Conservation (phyloP, 2,888 invertebrate genomes). For the Incurvaria masculella region DNA sequence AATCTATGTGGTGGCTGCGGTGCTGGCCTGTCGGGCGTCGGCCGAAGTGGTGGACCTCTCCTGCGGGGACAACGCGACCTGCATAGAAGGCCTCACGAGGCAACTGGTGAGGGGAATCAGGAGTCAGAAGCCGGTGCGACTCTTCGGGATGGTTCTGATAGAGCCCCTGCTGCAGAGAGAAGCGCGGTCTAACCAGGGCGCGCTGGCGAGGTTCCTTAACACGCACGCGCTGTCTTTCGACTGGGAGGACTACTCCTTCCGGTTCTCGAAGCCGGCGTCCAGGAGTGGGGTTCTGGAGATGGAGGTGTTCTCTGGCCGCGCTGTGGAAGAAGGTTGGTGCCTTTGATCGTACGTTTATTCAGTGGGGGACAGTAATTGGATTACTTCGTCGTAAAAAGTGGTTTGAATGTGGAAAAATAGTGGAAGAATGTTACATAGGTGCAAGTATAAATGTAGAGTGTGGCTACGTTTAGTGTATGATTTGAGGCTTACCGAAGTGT, state of each 20-base stretch:
- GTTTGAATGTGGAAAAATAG: too few species aligned
- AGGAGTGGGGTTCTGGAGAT: slow-evolving; percentile 47
- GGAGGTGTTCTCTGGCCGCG: slow-evolving; percentile 43
- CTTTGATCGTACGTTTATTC: neutral
- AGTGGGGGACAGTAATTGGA: too few species aligned
- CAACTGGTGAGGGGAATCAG: slow-evolving; percentile 50
- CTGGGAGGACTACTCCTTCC: slow-evolving; percentile 51
- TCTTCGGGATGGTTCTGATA: slow-evolving; percentile 54
- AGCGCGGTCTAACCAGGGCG: slow-evolving; percentile 35
- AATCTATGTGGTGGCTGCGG: slow-evolving; percentile 32
- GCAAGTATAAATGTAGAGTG: too few species aligned
- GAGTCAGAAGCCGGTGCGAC: slow-evolving; percentile 48
- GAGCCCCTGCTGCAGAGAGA: slow-evolving; percentile 41
- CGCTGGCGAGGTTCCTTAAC: slow-evolving; percentile 42
- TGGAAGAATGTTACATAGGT: too few species aligned
- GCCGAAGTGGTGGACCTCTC: slow-evolving; percentile 35
- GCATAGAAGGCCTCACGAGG: slow-evolving; percentile 49
- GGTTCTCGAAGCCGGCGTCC: slow-evolving; percentile 43
- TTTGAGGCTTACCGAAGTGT: too few species aligned
- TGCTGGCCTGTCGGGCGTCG: slow-evolving; percentile 31
- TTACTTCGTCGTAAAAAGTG: too few species aligned
- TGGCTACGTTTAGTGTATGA: too few species aligned
- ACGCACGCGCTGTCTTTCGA: slow-evolving; percentile 54
- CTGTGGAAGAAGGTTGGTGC: slow-evolving; percentile 38
- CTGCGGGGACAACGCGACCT: slow-evolving; percentile 62